phyloP scores from a whole-genome alignment of 2,113 vertebrate genomes.

The Petromus typicus region DNA sequence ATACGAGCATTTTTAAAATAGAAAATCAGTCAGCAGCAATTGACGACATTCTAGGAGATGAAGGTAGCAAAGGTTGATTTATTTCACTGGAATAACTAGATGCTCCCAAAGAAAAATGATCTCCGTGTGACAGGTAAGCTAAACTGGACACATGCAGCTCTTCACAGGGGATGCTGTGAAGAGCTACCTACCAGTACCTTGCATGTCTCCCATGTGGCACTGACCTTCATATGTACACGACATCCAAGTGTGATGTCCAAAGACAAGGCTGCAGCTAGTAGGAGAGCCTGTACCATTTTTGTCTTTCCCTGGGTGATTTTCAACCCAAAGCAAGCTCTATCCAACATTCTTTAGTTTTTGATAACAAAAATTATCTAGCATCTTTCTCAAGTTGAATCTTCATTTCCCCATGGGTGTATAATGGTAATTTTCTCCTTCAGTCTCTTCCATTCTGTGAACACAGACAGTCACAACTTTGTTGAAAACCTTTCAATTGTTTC shows the following conservation, averaged over 20 bases:
- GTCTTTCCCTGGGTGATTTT: not conserved
- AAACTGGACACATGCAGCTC: rapidly evolving
- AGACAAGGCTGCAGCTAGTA: not conserved
- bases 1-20: too few relatives aligned
- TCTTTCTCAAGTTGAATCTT: not conserved
- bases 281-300: not conserved
- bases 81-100: not conserved
- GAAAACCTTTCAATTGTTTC: not conserved
- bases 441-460: not conserved
- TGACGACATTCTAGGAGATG: not conserved
- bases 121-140: not conserved
- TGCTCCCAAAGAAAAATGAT: not conserved
- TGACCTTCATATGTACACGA: not conserved
- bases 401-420: not conserved
- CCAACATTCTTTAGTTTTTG: not conserved
- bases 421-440: not conserved
- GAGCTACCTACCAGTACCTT: rapidly evolving
- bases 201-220: rapidly evolving
- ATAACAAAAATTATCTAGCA: not conserved
- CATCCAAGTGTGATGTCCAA: not conserved
- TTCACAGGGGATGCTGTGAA: rapidly evolving
- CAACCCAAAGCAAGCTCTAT: not conserved
- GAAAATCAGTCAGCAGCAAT: not conserved
- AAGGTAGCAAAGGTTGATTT: not conserved
- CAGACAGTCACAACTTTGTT: not conserved